Evolutionary conservation across 2,888 invertebrate genomes (phyloP).

Genomic region (Pterostichus madidus): DNA sequence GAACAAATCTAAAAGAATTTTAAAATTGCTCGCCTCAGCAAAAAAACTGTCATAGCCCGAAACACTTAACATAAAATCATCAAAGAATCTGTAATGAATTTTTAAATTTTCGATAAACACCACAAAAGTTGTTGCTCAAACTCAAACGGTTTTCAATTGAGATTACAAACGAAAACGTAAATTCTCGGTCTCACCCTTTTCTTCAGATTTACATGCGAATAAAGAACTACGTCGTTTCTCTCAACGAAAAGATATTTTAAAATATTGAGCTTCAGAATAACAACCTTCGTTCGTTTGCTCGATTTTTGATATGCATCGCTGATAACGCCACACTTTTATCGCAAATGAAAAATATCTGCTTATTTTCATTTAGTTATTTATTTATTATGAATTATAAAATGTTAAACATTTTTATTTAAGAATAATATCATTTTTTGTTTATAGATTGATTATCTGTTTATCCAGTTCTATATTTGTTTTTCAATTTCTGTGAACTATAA

Average conservation of each 20-base stretch:
- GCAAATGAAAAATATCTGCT: too few species aligned
- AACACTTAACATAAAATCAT: conserved; percentile 33
- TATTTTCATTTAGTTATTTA: too few species aligned
- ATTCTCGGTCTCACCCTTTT: conserved; percentile 4
- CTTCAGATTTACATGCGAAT: conserved; percentile 20
- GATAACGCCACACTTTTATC: too few species aligned
- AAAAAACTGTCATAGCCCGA: not conserved
- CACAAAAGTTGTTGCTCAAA: conserved; percentile 1
- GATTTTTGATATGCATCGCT: too few species aligned
- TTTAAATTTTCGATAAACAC: conserved; percentile 36
- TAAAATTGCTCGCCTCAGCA: conserved; percentile 5
- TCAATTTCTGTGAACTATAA: too few species aligned
- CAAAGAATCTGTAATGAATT: conserved; percentile 48
- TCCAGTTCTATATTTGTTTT: too few species aligned
- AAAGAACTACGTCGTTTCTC: not conserved
- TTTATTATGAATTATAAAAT: too few species aligned
- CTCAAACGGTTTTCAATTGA: conserved; percentile 20
- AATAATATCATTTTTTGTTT: too few species aligned
- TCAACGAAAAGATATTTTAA: not conserved
- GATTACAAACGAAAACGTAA: conserved; percentile 16
- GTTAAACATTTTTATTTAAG: too few species aligned
- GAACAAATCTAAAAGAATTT: conserved; percentile 41
- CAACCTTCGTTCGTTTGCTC: too few species aligned
- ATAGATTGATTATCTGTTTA: too few species aligned
- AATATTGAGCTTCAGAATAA: not conserved